Base-by-base conservation (phyloP, 92 coral and sea anemone genomes). In the Parazoanthus atlanticus region DNA sequence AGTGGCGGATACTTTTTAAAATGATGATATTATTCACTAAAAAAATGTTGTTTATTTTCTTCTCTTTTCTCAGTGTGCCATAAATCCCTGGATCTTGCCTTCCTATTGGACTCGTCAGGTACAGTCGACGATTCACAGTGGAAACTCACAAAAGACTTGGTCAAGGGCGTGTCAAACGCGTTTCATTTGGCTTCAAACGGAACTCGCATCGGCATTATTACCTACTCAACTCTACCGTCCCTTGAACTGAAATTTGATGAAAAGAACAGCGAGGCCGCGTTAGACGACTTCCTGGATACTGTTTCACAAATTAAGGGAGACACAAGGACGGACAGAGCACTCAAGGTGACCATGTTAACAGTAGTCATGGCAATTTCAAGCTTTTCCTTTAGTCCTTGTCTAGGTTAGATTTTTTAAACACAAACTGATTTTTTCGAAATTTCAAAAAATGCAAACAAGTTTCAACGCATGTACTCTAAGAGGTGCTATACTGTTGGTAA, bases 71-170 rank as follows among this genome's bases (percentile, higher is more conserved):
- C 74, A 97, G 99, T 90, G 33, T 97, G 99, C 84, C 86, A 90
- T 32, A 93, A 97, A 70, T n/a, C 95, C 30, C 82, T 96, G 11
- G 99, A 97, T 89, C 89, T 97, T 33, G 96, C 98, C 28, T 97
- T 97, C 90, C 85, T 95, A 28, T 25, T 97, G 95, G 99, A 97
- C 76, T 94, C 97, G 6, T 97, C 99, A 79, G 97, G 96, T 8
- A 93, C 97, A 31, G 83, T 93, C 25, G 99, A 97, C 66, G 98
- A 97, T 85, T 90, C 99, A 3, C 95, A 93, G 61, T 97, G 99
- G 99, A 97, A 97, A 73, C 88, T 91, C 46, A 92, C 93, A 70
- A 97, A 97, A 85, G 98, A 96, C 85, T 97, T 97, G 82, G 99
- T 96, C 10, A 86, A 93, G 58, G 98, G 98, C 21, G 98, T 97